phyloP scores from a whole-genome alignment of 1,140 invertebrate species.

The Cyclargus thomasi region DNA sequence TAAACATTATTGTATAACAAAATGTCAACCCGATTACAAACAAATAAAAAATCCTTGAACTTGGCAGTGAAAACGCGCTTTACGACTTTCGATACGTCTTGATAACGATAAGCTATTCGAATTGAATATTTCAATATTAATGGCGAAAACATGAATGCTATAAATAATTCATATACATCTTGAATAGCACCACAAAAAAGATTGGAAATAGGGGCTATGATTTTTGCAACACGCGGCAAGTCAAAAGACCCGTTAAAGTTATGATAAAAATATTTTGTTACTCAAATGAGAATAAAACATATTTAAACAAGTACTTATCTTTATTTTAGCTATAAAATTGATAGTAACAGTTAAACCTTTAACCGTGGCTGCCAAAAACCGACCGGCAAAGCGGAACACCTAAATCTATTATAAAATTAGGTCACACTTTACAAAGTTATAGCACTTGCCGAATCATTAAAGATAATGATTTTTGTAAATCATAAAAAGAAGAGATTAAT shows the following conservation, averaged over 20 bases:
- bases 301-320: neutral
- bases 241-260: no score
- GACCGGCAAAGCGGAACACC: conserved; percentile 35
- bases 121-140: neutral
- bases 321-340: neutral
- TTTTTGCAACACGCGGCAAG: neutral
- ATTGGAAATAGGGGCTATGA: neutral
- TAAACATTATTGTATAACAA: neutral
- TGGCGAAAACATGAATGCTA: neutral
- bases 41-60: neutral
- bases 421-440: conserved; percentile 32
- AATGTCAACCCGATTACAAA: neutral
- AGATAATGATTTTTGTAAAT: neutral
- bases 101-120: neutral
- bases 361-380: conserved; percentile 30
- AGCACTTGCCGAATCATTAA: neutral
- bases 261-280: no score
- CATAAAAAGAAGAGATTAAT: neutral
- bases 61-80: neutral
- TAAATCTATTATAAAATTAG: conserved; percentile 44
- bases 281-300: neutral
- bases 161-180: neutral
- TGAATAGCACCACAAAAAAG: neutral
- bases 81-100: neutral
- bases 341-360: neutral